Conservation (phyloP, 2,113 vertebrate species). For the Crotalus viridis region DNA sequence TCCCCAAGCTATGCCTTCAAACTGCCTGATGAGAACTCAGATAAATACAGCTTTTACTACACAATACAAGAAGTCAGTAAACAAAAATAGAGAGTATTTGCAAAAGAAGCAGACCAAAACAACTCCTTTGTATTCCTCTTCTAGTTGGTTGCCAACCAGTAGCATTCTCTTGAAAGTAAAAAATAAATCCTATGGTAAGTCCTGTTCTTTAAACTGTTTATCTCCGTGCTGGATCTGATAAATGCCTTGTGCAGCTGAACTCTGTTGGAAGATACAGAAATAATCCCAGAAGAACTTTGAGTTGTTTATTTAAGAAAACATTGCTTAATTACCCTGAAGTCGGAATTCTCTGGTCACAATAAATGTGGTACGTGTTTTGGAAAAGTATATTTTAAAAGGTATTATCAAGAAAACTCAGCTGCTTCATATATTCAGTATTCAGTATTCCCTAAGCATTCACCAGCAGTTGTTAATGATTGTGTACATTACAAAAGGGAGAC, state of each 20-base stretch:
- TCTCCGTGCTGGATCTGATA: not conserved
- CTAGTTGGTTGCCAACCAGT: not conserved
- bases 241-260: not conserved
- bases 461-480: not conserved
- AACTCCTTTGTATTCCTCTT: not conserved
- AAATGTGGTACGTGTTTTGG: not conserved
- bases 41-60: not conserved
- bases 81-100: not conserved
- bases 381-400: not conserved
- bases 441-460: not conserved
- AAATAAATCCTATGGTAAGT: conserved; percentile 45
- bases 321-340: not conserved
- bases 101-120: not conserved
- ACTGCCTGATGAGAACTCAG: not conserved
- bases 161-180: not conserved
- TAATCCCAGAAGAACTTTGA: not conserved
- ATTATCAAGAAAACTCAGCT: not conserved
- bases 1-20: not conserved
- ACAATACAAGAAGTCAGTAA: rapidly evolving
- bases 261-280: not conserved
- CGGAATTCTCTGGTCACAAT: not conserved
- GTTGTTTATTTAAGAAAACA: not conserved
- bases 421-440: not conserved
- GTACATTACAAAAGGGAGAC: not conserved
- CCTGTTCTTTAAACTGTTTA: not conserved